Percentiles rank a stretch among this genome's conserved stretches.
Conservation (phyloP, 2,888 invertebrate genomes). For the Clitarchus hookeri region DNA sequence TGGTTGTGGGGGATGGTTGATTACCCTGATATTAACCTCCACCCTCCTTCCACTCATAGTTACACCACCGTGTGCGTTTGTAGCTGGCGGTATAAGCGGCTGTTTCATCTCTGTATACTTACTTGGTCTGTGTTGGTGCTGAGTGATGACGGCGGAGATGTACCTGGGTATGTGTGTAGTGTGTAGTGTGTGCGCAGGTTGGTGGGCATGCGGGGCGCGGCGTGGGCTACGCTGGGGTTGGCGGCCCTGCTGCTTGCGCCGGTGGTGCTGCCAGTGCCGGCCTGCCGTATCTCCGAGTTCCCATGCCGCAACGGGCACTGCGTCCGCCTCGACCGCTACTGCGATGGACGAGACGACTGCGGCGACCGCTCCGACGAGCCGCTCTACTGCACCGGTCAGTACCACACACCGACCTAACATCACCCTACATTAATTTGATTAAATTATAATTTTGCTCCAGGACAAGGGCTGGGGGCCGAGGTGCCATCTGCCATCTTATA, state of each 20-base stretch:
- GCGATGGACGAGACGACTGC: constrained; percentile 84
- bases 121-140: no score
- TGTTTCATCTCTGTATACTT: no score
- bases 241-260: constrained; percentile 48
- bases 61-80: no score
- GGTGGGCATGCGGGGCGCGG: not conserved
- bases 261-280: constrained; percentile 54
- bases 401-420: not conserved
- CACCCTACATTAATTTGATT: not conserved
- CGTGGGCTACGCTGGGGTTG: constrained; percentile 25
- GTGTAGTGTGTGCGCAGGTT: constrained; percentile 10
- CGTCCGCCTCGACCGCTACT: constrained; percentile 82
- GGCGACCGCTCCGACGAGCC: constrained; percentile 87
- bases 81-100: no score
- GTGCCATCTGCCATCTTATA: no score
- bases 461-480: no score
- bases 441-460: no score
- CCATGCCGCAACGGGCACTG: constrained; percentile 74
- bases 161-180: no score
- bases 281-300: constrained; percentile 79
- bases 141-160: not conserved
- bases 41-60: no score
- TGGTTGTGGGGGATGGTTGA: no score
- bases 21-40: no score
- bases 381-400: constrained; percentile 71